Conservation (phyloP, 2,113 vertebrate genomes). For the Ochotona princeps region DNA sequence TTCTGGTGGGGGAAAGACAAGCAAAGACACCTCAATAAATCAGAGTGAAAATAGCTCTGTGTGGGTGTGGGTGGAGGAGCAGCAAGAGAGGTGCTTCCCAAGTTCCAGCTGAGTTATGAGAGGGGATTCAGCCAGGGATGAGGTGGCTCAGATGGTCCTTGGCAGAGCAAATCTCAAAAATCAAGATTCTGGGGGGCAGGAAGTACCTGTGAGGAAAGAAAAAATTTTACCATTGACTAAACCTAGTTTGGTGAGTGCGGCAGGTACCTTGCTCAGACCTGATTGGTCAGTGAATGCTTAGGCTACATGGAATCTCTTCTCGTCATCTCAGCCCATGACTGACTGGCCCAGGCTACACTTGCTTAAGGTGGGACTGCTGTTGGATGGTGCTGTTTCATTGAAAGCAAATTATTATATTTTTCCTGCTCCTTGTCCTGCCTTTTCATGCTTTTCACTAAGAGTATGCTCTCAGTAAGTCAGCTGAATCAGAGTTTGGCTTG, state of each 20-base stretch:
- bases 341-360: neutral
- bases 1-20: neutral
- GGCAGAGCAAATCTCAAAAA: neutral
- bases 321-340: neutral
- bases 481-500: neutral
- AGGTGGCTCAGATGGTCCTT: neutral
- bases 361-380: neutral
- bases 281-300: neutral
- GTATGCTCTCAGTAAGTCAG: neutral
- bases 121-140: too few relatives aligned
- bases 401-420: neutral
- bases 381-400: neutral
- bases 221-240: neutral
- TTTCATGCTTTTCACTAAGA: neutral
- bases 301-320: neutral
- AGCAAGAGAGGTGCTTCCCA: neutral
- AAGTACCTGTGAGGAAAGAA: neutral
- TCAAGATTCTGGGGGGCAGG: neutral
- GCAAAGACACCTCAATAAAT: neutral
- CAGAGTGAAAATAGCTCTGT: neutral
- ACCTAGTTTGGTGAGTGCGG: neutral
- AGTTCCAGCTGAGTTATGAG: neutral
- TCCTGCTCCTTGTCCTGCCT: neutral
- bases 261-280: neutral
- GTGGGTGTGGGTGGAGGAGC: neutral